phyloP scores from a whole-genome alignment of 2,113 vertebrate genomes.

The Oplegnathus fasciatus region DNA sequence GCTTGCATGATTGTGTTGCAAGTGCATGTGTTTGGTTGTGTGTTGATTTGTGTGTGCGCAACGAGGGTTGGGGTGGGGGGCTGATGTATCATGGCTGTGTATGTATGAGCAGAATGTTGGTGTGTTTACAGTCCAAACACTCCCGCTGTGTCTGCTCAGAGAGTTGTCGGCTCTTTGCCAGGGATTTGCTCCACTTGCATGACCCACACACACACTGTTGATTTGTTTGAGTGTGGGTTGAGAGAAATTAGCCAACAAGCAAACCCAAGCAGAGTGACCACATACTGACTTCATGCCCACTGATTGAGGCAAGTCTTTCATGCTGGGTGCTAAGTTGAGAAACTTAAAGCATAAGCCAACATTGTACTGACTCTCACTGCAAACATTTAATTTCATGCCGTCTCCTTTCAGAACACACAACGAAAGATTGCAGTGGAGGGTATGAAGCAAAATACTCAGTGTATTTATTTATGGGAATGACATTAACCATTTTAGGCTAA shows the following conservation, averaged over 20 bases:
- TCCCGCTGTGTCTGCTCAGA: slow-evolving; percentile 60
- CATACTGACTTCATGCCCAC: slow-evolving; percentile 29
- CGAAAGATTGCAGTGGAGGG: not conserved
- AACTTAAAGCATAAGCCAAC: not conserved
- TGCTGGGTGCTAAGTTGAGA: slow-evolving; percentile 4
- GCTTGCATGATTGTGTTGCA: not conserved
- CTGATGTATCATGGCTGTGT: not conserved
- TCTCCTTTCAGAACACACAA: not conserved
- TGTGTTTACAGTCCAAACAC: slow-evolving; percentile 63
- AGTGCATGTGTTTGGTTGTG: not conserved
- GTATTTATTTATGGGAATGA: not conserved
- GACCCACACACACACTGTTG: slow-evolving; percentile 24
- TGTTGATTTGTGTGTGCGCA: not conserved
- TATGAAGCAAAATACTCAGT: not conserved
- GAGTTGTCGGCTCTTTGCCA: slow-evolving; percentile 49
- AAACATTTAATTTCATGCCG: not conserved
- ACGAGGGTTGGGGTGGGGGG: not conserved
- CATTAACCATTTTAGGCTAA: not conserved
- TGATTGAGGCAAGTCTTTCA: slow-evolving; percentile 15
- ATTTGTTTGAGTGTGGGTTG: slow-evolving; percentile 46
- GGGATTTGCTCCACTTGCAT: slow-evolving; percentile 34
- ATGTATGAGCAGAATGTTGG: slow-evolving; percentile 24
- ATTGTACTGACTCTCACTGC: not conserved
- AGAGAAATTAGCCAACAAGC: slow-evolving; percentile 54
- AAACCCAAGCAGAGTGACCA: slow-evolving; percentile 15